Percentiles rank a stretch among this genome's conserved stretches.
These are phyloP conservation scores for Nibea albiflora DNA, from an alignment of 2,113 vertebrate genomes.

Conservation along the genomic window DNA sequence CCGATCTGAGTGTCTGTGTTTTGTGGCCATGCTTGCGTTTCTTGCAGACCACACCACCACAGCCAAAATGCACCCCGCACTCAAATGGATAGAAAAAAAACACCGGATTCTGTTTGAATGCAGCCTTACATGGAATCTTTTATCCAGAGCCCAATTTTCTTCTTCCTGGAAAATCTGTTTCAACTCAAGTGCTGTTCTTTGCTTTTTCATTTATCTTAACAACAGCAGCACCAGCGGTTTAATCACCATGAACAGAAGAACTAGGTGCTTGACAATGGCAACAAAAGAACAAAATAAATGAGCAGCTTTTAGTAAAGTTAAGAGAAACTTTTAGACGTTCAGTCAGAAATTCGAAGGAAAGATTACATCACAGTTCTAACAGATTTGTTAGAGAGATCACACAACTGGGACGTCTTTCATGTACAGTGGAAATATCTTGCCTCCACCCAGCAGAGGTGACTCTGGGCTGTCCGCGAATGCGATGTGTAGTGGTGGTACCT, in stretches of 20 bases:
- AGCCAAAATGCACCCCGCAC: no score
- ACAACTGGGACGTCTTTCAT: not conserved
- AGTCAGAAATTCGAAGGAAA: not conserved
- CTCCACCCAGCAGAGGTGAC: not conserved
- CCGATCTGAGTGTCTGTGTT: no score
- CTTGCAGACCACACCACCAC: no score
- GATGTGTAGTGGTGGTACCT: not conserved
- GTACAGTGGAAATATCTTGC: not conserved
- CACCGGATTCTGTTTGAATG: no score
- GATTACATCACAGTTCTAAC: not conserved
- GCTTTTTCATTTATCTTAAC: not conserved
- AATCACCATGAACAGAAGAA: conserved; percentile 13
- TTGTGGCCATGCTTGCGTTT: no score
- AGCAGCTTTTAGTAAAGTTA: not conserved
- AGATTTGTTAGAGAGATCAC: not conserved
- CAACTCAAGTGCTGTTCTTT: not conserved
- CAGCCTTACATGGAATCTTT: not conserved
- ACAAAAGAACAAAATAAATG: not conserved
- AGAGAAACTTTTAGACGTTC: no score
- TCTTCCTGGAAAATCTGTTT: not conserved
- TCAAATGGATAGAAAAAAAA: no score
- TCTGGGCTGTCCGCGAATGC: conserved; percentile 16
- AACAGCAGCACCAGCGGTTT: not conserved
- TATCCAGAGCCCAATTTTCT: not conserved
- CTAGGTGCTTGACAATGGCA: conserved; percentile 9